These are phyloP conservation scores for Ricordea florida DNA, from an alignment of 92 coral and sea anemone species.

Conservation along the genomic window DNA sequence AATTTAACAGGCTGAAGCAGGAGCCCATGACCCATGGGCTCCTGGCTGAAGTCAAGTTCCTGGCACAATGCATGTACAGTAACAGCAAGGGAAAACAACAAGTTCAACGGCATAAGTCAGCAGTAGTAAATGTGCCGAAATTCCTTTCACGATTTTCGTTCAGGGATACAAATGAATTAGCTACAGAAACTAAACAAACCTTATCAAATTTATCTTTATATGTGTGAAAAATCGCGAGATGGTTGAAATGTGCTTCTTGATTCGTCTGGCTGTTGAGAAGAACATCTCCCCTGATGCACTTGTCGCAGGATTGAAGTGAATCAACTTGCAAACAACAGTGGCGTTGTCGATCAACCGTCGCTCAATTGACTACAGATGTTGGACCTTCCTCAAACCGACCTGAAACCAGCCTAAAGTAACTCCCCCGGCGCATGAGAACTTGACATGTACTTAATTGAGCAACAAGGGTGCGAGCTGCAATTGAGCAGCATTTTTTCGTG, in stretches of 20 bases:
- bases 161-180: conserved; percentile 42
- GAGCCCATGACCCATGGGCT: too few relatives aligned
- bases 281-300: conserved; percentile 63
- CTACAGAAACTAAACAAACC: conserved; percentile 44
- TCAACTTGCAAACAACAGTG: conserved; percentile 55
- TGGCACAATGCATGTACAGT: too few relatives aligned
- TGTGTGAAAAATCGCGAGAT: conserved; percentile 57
- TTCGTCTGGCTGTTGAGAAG: conserved; percentile 67
- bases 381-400: conserved; percentile 24
- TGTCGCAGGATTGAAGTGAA: conserved; percentile 61
- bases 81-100: neutral
- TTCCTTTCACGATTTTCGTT: conserved; percentile 57
- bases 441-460: conserved; percentile 48
- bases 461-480: conserved; percentile 12
- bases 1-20: too few relatives aligned
- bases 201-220: conserved; percentile 50
- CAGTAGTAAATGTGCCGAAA: conserved; percentile 45
- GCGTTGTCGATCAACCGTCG: conserved; percentile 49
- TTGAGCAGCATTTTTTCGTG: too few relatives aligned
- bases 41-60: too few relatives aligned
- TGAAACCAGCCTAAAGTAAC: conserved; percentile 24
- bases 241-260: conserved; percentile 59
- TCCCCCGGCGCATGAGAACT: conserved; percentile 37
- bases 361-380: conserved; percentile 30
- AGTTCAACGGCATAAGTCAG: conserved; percentile 13